Evolutionary conservation across 1,140 invertebrate genomes (phyloP).

Genomic region (Drosophila azteca): DNA sequence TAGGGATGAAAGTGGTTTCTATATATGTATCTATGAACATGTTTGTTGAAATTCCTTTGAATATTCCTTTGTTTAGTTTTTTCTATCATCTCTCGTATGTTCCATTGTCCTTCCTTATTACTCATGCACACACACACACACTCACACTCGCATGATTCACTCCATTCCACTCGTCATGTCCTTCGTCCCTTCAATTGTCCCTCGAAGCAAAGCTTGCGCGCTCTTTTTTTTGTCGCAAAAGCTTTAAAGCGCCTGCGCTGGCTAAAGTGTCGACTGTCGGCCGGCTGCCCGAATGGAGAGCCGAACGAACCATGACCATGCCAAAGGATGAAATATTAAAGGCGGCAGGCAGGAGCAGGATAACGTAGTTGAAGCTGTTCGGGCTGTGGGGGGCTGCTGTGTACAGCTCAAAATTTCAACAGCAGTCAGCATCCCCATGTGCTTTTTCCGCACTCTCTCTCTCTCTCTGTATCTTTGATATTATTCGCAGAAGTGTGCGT

Average conservation of each 20-base stretch:
- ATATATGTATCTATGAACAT: no score
- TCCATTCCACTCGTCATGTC: conserved; percentile 4
- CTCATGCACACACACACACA: background rate
- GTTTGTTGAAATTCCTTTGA: no score
- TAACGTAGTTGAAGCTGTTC: conserved; percentile 31
- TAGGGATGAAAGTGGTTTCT: no score
- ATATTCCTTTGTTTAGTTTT: background rate
- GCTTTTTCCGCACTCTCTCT: conserved; percentile 19
- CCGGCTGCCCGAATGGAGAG: conserved; percentile 7
- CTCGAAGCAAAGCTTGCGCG: conserved; percentile 2
- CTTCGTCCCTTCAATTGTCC: background rate
- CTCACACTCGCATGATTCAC: background rate
- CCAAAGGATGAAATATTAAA: conserved; percentile 77
- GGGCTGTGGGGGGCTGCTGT: conserved; percentile 11
- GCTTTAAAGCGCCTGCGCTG: conserved; percentile 30
- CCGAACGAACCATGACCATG: conserved; percentile 77
- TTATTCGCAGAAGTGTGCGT: background rate
- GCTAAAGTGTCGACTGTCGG: background rate
- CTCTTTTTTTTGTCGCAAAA: conserved; percentile 12
- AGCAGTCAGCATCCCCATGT: conserved; percentile 53
- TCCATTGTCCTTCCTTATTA: conserved; percentile 5
- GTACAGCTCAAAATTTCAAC: conserved; percentile 47
- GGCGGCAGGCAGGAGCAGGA: conserved; percentile 33
- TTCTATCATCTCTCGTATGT: no score
- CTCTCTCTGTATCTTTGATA: background rate